Evolutionary conservation across 2,113 vertebrate genomes (phyloP).

Genomic region (Gobius niger): DNA sequence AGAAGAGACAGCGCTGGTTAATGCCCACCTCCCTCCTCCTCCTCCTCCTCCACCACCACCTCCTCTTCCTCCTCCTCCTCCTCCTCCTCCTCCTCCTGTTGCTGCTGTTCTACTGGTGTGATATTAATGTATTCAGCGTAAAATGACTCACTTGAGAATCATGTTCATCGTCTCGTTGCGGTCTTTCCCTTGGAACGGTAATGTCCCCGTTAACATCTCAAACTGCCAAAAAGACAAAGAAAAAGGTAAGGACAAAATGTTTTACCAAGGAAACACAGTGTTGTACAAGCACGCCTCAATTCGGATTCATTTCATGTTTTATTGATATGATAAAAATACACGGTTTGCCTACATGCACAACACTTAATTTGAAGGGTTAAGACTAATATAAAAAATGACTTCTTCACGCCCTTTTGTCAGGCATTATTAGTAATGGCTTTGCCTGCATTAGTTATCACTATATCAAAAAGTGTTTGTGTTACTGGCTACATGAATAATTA

Average conservation of each 20-base stretch:
- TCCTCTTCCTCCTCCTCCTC: background rate
- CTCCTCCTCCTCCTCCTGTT: background rate
- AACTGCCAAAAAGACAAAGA: constrained; percentile 74
- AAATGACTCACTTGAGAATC: constrained; percentile 94
- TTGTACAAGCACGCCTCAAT: too few relatives aligned
- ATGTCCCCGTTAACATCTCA: constrained; percentile 96
- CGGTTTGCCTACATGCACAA: too few relatives aligned
- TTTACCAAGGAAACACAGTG: background rate
- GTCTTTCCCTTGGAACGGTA: constrained; percentile 98
- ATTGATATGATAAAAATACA: too few relatives aligned
- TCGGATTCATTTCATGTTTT: too few relatives aligned
- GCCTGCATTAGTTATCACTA: too few relatives aligned
- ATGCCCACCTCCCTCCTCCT: background rate
- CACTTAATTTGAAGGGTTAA: too few relatives aligned
- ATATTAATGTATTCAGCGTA: constrained; percentile 5
- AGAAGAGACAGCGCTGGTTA: constrained; percentile 14
- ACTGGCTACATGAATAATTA: too few relatives aligned
- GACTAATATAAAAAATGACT: too few relatives aligned
- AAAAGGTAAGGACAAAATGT: background rate
- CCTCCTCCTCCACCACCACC: background rate
- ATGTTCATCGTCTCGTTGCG: constrained; percentile 98
- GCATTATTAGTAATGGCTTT: too few relatives aligned
- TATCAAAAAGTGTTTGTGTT: too few relatives aligned
- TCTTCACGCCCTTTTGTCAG: too few relatives aligned
- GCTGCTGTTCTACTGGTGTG: background rate